A percentile compares a stretch with the other conserved stretches of the same genome.
Conservation (phyloP, 2,797 vertebrate genomes). For the Prunella strophiata region DNA sequence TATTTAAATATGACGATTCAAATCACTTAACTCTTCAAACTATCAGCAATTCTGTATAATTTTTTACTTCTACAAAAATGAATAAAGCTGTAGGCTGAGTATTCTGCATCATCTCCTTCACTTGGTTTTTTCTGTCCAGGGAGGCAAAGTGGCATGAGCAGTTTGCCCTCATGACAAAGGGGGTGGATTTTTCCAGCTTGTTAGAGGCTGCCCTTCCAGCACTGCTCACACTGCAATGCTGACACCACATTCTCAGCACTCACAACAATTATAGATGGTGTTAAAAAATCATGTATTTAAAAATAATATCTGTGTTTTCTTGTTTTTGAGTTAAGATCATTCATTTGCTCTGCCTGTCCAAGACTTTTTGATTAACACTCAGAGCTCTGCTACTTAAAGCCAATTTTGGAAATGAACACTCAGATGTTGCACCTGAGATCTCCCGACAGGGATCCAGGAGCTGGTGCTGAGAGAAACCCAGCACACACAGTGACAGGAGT, state of each 20-base stretch:
- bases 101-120: background rate
- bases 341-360: background rate
- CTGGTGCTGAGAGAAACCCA: background rate
- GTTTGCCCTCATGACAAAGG: accelerated
- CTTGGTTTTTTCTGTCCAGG: background rate
- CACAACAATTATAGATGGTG: background rate
- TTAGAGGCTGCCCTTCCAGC: background rate
- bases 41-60: background rate
- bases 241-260: background rate
- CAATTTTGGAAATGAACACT: background rate
- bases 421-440: background rate
- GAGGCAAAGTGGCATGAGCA: background rate
- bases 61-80: background rate
- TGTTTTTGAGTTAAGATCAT: background rate
- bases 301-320: background rate
- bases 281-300: background rate
- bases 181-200: background rate
- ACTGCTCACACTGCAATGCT: accelerated
- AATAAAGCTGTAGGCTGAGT: background rate
- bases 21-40: background rate
- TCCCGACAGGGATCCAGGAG: background rate
- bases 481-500: accelerated
- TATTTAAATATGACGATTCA: background rate
- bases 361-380: background rate
- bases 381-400: background rate